A percentile compares a stretch with the other conserved stretches of the same genome.
phyloP scores from a whole-genome alignment of 2,797 vertebrate species.

The Liasis olivaceus region DNA sequence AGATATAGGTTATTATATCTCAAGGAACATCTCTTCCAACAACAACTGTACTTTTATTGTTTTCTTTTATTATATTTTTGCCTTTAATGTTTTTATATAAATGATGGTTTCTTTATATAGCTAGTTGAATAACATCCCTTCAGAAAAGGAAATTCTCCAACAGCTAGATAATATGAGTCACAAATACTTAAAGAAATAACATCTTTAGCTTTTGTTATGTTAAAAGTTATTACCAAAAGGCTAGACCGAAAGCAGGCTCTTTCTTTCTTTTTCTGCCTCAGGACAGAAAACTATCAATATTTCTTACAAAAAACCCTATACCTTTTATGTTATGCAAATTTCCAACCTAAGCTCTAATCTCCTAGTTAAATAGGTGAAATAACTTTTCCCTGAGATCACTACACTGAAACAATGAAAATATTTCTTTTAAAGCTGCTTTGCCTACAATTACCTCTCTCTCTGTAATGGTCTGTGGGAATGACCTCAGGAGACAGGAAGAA shows the following conservation, averaged over 20 bases:
- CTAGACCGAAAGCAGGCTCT: constrained; percentile 56
- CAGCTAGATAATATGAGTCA: constrained; percentile 50
- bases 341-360: constrained; percentile 65
- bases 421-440: constrained; percentile 57
- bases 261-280: constrained; percentile 58
- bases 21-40: no score
- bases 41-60: no score
- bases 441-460: constrained; percentile 27
- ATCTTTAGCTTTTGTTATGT: constrained; percentile 53
- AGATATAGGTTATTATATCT: not conserved
- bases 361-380: constrained; percentile 62
- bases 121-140: constrained; percentile 33
- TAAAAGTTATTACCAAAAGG: constrained; percentile 60
- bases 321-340: constrained; percentile 65
- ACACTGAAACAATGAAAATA: constrained; percentile 56
- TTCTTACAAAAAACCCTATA: constrained; percentile 54
- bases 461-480: no score
- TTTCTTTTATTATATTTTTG: no score
- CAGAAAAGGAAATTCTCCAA: constrained; percentile 14
- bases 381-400: constrained; percentile 65
- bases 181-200: constrained; percentile 56
- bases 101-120: constrained; percentile 11
- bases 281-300: constrained; percentile 66
- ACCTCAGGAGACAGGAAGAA: no score
- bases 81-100: not conserved